A percentile compares a stretch with the other conserved stretches of the same genome.
phyloP scores from a whole-genome alignment of 2,888 invertebrate genomes.

The Resseliella maxima region DNA sequence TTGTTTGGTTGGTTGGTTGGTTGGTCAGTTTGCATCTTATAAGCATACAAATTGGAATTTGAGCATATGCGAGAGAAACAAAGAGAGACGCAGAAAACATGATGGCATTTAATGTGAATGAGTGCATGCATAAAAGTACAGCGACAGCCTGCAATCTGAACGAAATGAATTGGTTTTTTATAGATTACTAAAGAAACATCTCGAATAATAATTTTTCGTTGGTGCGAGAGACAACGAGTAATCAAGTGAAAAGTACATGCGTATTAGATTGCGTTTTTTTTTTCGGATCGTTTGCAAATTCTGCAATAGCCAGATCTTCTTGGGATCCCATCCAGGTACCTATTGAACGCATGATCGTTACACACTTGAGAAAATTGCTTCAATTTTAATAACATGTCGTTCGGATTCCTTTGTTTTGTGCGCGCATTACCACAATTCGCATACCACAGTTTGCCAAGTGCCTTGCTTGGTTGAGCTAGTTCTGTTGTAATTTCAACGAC shows the following conservation, averaged over 20 bases:
- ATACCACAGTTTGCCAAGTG: not conserved
- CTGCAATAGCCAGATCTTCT: not conserved
- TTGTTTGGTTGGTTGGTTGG: no score
- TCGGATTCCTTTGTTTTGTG: constrained; percentile 32
- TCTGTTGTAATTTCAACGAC: constrained; percentile 4
- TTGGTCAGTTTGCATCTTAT: no score
- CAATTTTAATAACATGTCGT: constrained; percentile 53
- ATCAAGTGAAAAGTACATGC: constrained; percentile 53
- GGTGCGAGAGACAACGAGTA: constrained; percentile 25
- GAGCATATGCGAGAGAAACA: not conserved
- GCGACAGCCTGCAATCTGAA: constrained; percentile 40
- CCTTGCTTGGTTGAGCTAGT: not conserved
- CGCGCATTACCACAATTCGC: constrained; percentile 9
- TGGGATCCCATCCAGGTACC: not conserved
- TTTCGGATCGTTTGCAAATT: not conserved
- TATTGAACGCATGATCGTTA: constrained; percentile 41
- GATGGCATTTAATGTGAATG: not conserved
- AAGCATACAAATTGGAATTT: constrained; percentile 43
- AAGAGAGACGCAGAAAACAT: not conserved
- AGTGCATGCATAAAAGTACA: constrained; percentile 31
- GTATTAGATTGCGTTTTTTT: constrained; percentile 42
- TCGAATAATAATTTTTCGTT: constrained; percentile 39
- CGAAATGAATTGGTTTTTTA: constrained; percentile 51
- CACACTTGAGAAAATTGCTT: constrained; percentile 48
- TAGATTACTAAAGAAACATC: constrained; percentile 31